Percentiles rank a stretch among this genome's conserved stretches.
Evolutionary conservation across 2,888 invertebrate genomes (phyloP).

Genomic region (Bedellia somnulentella): DNA sequence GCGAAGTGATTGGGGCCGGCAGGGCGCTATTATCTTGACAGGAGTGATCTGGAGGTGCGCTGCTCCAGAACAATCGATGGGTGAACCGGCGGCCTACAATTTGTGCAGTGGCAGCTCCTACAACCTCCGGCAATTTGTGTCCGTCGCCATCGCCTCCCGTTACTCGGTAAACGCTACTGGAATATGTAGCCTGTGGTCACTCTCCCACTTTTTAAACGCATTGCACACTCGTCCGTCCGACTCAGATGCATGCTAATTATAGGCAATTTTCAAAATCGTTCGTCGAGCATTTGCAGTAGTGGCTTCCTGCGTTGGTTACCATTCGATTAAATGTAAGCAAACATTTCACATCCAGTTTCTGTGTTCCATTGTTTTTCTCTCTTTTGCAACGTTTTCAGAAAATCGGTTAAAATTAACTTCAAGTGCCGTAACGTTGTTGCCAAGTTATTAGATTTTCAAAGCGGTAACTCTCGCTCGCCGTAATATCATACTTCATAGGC

Average conservation of each 20-base stretch:
- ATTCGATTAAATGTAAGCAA: constrained; percentile 14
- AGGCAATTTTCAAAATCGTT: constrained; percentile 59
- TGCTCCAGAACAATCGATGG: not conserved
- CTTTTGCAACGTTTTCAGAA: not conserved
- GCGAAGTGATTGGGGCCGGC: constrained; percentile 4
- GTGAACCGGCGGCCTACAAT: constrained; percentile 26
- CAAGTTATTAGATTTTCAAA: no score
- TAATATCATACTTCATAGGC: no score
- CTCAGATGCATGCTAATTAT: constrained; percentile 56
- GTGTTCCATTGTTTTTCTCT: not conserved
- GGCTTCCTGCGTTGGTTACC: constrained; percentile 45
- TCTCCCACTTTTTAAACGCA: constrained; percentile 43
- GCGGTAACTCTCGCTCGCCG: no score
- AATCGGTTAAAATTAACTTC: no score
- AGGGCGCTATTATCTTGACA: constrained; percentile 8
- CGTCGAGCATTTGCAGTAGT: constrained; percentile 46
- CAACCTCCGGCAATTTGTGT: constrained; percentile 49
- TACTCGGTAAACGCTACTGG: constrained; percentile 58
- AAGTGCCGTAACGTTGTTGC: no score
- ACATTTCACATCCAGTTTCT: not conserved
- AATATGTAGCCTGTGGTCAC: constrained; percentile 51
- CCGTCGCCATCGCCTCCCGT: constrained; percentile 50
- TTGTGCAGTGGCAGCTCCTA: constrained; percentile 39
- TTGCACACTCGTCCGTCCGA: constrained; percentile 41
- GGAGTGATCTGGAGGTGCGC: constrained; percentile 5